Conservation (phyloP, 2,888 invertebrate genomes). For the Agonopterix heracliana region DNA sequence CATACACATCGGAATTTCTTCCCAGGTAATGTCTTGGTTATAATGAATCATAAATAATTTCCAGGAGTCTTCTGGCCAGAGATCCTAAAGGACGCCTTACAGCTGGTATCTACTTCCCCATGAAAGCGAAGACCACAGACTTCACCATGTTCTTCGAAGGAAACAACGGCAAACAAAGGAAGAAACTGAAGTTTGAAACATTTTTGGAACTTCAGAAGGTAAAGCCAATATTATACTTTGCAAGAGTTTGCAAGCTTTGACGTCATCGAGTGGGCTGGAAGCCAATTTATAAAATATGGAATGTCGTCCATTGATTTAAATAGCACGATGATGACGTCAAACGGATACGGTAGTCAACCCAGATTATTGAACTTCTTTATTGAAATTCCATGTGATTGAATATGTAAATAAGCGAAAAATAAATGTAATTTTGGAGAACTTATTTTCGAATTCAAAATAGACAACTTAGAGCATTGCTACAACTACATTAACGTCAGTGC, state of each 20-base stretch:
- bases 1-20: too few relatives aligned
- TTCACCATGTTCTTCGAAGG: constrained; percentile 89
- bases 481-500: too few relatives aligned
- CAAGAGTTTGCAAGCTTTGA: neutral
- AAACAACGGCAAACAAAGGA: constrained; percentile 80
- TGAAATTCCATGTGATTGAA: too few relatives aligned
- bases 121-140: constrained; percentile 78
- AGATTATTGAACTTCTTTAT: too few relatives aligned
- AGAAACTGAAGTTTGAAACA: constrained; percentile 85
- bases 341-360: too few relatives aligned
- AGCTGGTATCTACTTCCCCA: constrained; percentile 91
- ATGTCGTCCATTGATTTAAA: neutral
- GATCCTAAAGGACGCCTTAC: constrained; percentile 88
- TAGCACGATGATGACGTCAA: neutral
- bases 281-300: constrained; percentile 11
- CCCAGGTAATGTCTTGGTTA: too few relatives aligned
- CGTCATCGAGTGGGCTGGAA: constrained; percentile 2
- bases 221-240: constrained; percentile 18
- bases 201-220: constrained; percentile 81
- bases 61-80: constrained; percentile 85
- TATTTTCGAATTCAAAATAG: too few relatives aligned
- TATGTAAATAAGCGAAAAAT: too few relatives aligned
- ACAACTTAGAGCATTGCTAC: too few relatives aligned
- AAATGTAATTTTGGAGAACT: too few relatives aligned
- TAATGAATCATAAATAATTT: constrained; percentile 21